These are phyloP conservation scores for Deilephila porcellus DNA, from an alignment of 2,888 invertebrate species.

Conservation along the genomic window DNA sequence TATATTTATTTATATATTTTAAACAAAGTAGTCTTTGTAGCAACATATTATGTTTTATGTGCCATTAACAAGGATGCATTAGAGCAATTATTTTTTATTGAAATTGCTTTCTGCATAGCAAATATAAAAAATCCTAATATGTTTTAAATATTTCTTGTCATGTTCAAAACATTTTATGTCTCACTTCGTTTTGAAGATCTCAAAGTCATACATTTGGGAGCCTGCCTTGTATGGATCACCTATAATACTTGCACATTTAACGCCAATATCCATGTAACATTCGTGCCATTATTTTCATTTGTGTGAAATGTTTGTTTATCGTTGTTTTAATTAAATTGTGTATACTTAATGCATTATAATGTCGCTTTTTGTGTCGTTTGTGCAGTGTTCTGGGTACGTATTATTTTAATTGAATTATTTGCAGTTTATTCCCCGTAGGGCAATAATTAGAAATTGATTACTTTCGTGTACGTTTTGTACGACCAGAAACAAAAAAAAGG, in stretches of 20 bases:
- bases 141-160: conserved; percentile 17
- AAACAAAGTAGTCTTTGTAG: too few species aligned
- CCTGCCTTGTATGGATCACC: conserved; percentile 9
- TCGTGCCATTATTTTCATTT: conserved; percentile 43
- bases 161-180: not conserved
- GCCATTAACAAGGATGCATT: too few species aligned
- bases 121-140: not conserved
- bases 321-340: conserved; percentile 31
- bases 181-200: not conserved
- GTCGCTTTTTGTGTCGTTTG: conserved; percentile 39
- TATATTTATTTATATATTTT: conserved; percentile 9
- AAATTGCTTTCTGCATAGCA: too few species aligned
- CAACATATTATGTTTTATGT: too few species aligned
- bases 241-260: conserved; percentile 28
- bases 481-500: conserved; percentile 9
- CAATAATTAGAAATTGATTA: not conserved
- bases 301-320: conserved; percentile 38
- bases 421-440: not conserved
- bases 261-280: conserved; percentile 38
- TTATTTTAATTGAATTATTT: conserved; percentile 14
- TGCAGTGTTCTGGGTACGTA: conserved; percentile 36
- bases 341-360: conserved; percentile 37
- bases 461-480: not conserved
- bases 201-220: conserved; percentile 12
- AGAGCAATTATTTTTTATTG: too few species aligned